Evolutionary conservation across 35 echinoderm and acorn worm genomes (phyloP).

Genomic region (Lytechinus pictus): DNA sequence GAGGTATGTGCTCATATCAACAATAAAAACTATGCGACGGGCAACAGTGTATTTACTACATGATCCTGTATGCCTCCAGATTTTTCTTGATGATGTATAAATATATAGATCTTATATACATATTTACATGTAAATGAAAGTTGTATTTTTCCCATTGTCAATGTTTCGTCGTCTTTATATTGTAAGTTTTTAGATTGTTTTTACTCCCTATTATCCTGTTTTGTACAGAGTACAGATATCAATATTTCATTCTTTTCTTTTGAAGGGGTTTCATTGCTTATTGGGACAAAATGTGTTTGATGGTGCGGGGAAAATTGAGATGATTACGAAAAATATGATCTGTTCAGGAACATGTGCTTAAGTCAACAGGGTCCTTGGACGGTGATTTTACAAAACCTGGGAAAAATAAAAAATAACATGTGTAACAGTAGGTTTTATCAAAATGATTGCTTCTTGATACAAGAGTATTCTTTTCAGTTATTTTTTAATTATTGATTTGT

Average conservation of each 20-base stretch:
- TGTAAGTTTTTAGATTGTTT: neutral
- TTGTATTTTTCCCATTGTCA: conserved; percentile 2
- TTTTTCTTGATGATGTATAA: neutral
- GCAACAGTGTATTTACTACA: neutral
- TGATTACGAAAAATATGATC: neutral
- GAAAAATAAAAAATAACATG: neutral
- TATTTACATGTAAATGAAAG: neutral
- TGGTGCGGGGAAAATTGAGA: neutral
- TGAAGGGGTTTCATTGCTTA: neutral
- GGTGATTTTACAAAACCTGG: neutral
- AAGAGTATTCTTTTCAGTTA: neutral
- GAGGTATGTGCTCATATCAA: neutral
- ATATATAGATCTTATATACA: neutral
- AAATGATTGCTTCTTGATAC: neutral
- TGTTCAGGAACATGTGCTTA: neutral
- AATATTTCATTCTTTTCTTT: neutral
- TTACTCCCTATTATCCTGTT: neutral
- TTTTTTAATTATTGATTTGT: neutral
- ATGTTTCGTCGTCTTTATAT: neutral
- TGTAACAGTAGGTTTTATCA: neutral
- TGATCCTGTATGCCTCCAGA: neutral
- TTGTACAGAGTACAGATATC: neutral
- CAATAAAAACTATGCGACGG: neutral
- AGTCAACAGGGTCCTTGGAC: neutral
- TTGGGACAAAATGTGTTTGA: neutral